These are phyloP conservation scores for Cydia splendana DNA, from an alignment of 1,140 invertebrate genomes.

Conservation along the genomic window DNA sequence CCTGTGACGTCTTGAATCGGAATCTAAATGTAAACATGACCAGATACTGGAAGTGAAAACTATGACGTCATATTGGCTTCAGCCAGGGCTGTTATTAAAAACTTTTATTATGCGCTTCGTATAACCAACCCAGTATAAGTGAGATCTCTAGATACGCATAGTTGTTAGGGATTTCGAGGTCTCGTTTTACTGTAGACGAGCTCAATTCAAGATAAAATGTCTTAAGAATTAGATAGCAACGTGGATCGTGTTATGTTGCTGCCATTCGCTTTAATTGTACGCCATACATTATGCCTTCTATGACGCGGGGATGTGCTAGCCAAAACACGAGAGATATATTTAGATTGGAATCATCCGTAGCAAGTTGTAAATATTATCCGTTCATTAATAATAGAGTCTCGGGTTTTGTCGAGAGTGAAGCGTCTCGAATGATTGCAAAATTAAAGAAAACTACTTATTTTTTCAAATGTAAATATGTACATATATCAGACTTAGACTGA, in stretches of 20 bases:
- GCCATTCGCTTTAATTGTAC: conserved; percentile 30
- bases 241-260: not conserved
- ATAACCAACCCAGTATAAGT: not conserved
- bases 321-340: conserved; percentile 12
- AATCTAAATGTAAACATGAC: conserved; percentile 30
- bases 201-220: not conserved
- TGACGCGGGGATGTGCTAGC: conserved; percentile 10
- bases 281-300: conserved; percentile 18
- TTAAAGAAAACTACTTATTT: too few relatives aligned
- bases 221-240: not conserved
- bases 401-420: not conserved
- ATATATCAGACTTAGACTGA: too few relatives aligned
- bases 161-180: not conserved
- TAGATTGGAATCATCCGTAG: not conserved
- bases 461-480: too few relatives aligned
- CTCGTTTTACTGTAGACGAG: not conserved
- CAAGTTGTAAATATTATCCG: not conserved
- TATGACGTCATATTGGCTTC: conserved; percentile 18
- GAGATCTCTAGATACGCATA: not conserved
- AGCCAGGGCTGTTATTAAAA: not conserved
- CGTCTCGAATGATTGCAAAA: too few relatives aligned
- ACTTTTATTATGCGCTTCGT: not conserved
- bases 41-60: conserved; percentile 28
- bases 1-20: conserved; percentile 1
- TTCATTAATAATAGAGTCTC: not conserved